Percentiles rank a stretch among this genome's conserved stretches.
These are phyloP conservation scores for Chelonoidis abingdonii DNA, from an alignment of 2,113 vertebrate genomes.

Conservation along the genomic window DNA sequence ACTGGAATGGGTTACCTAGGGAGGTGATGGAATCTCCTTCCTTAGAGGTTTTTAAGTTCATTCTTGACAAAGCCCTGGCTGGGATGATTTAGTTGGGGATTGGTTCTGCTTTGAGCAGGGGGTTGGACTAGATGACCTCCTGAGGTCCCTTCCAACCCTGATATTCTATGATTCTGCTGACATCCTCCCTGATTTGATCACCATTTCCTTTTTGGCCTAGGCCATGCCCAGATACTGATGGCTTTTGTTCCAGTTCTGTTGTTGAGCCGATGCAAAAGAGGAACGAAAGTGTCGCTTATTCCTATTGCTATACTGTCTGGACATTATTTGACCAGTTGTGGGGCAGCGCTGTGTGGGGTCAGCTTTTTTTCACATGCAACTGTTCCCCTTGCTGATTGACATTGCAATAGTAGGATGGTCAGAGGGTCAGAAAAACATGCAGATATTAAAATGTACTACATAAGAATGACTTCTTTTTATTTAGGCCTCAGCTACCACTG, in stretches of 20 bases:
- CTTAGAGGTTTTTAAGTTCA: no score
- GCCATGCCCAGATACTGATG: neutral
- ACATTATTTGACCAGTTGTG: neutral
- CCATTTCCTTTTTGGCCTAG: no score
- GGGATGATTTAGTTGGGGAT: no score
- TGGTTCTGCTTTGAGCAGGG: no score
- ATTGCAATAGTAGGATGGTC: neutral
- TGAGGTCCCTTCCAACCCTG: no score
- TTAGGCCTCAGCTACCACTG: no score
- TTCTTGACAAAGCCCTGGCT: no score
- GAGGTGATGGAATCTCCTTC: no score
- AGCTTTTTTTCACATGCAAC: neutral
- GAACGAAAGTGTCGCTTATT: neutral
- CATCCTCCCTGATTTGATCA: neutral
- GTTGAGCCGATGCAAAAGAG: neutral
- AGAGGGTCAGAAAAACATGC: neutral
- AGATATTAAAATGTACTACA: neutral
- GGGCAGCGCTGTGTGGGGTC: neutral
- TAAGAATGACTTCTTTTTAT: neutral
- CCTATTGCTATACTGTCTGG: neutral
- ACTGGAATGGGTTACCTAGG: no score
- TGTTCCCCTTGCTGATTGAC: neutral
- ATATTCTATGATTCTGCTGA: neutral
- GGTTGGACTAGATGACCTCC: no score
- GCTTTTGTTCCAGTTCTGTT: neutral